Percentiles rank a stretch among this genome's conserved stretches.
Conservation (phyloP, 2,888 invertebrate genomes). For the Sphecodes monilicornis region DNA sequence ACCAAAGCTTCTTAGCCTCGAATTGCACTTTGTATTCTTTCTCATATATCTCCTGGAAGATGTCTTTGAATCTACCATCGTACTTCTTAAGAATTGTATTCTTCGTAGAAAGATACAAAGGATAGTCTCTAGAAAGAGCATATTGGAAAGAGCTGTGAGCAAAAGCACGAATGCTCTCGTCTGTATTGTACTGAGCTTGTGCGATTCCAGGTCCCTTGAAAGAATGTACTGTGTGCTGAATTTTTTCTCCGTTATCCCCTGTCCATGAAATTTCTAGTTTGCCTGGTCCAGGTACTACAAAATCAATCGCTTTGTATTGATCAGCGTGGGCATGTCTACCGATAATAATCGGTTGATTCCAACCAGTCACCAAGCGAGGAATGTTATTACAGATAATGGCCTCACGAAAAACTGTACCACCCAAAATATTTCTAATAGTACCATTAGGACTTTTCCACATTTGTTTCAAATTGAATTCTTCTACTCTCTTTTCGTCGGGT, state of each 20-base stretch:
- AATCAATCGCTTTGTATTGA: conserved; percentile 98
- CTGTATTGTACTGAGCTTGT: conserved; percentile 98
- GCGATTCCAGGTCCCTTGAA: conserved; percentile 96
- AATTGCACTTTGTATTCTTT: conserved; percentile 93
- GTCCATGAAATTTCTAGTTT: conserved; percentile 94
- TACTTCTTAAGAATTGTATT: conserved; percentile 98
- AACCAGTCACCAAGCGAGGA: conserved; percentile 96
- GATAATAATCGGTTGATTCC: conserved; percentile 98
- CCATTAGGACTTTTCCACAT: conserved; percentile 97
- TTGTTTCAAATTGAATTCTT: conserved; percentile 94
- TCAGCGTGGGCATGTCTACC: conserved; percentile 99
- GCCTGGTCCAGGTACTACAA: conserved; percentile 96
- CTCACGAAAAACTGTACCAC: conserved; percentile 93
- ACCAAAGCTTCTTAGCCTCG: conserved; percentile 96
- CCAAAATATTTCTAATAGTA: conserved; percentile 94
- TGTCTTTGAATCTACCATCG: conserved; percentile 98
- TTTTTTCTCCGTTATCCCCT: conserved; percentile 87
- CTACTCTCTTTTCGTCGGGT: conserved; percentile 98
- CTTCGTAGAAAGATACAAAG: conserved; percentile 97
- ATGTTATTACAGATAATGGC: conserved; percentile 97
- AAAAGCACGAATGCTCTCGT: conserved; percentile 96
- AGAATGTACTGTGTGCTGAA: conserved; percentile 92
- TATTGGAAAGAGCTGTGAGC: conserved; percentile 97
- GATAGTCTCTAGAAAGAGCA: conserved; percentile 93
- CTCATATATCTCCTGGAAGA: conserved; percentile 97